Base-by-base conservation (phyloP, 2,113 vertebrate species). In the Melanocharis versteri region DNA sequence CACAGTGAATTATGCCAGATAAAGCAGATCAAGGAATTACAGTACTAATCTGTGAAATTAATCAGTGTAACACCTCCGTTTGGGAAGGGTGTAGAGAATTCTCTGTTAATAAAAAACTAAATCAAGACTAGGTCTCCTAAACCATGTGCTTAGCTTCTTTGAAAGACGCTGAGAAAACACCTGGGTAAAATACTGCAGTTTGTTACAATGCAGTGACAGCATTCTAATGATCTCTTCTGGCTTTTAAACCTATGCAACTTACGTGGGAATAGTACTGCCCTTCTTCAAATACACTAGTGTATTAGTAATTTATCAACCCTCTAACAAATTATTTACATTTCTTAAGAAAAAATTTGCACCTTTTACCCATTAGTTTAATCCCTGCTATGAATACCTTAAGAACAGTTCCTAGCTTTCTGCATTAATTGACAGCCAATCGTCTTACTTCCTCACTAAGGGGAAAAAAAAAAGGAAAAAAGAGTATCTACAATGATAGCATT, bases 21-120 rank as follows among this genome's bases (percentile, higher is more conserved):
- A 88, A 94, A 90, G 85, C 21, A 90, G 47, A 94, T 87, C 69
- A 66, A 87, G 61, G 53, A 85, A 42, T n/a, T 69, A 53, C 13
- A 31, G 40, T 37, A 76, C 14, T 80, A 85, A 83, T 69, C 66
- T 90, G 30, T 40, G 57, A 88, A 85, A 91, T 73, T 83, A 88
- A 91, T 89, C 81, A 73, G 53, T 48, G 31, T 64, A 94, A 90
- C 51, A 78, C 24, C 61, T 90, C 51, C 24, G 10, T 83, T 66
- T 30, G 21, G 54, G 30, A 84, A 42, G 39, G 27, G 75, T 62
- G 33, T 33, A 51, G 51, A 87, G 13, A 35, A 70, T 53, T 77
- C n/a, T 40, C 45, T 57, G 53, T 62, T 79, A 76, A 69, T 7
- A 65, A 45, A 61, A 39, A 27, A 70, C 28, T 45, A 79, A 82